Base-by-base conservation (phyloP, 2,113 vertebrate species). In the Tachysurus fulvidraco region DNA sequence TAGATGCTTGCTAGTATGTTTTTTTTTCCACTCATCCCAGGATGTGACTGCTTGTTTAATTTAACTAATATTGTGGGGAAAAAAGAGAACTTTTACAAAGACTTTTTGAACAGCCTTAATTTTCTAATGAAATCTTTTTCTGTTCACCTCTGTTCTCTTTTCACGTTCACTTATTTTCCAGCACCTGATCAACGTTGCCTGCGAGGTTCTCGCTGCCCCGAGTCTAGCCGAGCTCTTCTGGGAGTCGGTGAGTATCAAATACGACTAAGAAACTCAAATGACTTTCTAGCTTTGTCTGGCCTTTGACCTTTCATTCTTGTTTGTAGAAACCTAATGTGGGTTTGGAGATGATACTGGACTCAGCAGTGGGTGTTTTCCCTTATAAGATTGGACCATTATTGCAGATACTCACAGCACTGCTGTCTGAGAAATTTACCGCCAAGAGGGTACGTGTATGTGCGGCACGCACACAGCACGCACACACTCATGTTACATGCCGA, bases 221-320 rank as follows among this genome's bases (percentile, higher is more conserved):
- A 98, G 95, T 92, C 95, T 99, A 91, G 97, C 98, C 14, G 97
- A 98, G 90, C 94, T 98, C 46, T 99, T 99, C 90, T 99, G 98
- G 98, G 98, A 98, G 93, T 97, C 97, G 12, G 98, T 99, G 91
- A 96, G 97, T 91, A 2, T 19, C 81, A n/a, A 41, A 65, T 10
- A 1, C 83, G 16, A 59, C 41, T 23, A 60, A 11, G 2, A 28
- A 55, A 36, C 46, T 5, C 7, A 86, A 7, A 46, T 25, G 2
- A 55, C 14, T 16, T 5, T 52, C 46, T 10, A 30, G 25, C 44
- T 25, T 6, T 36, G 46, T 74, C 10, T 50, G 30, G 30, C 9
- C 17, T 81, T 57, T 57, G 0, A 30, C 6, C 5, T 52, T 76
- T 62, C 25, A 28, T 52, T 77, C 28, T 65, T 85, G 30, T 87